Percentiles rank a stretch among this genome's conserved stretches.
Evolutionary conservation across 2,797 vertebrate species (phyloP).

Genomic region (Artibeus lituratus): DNA sequence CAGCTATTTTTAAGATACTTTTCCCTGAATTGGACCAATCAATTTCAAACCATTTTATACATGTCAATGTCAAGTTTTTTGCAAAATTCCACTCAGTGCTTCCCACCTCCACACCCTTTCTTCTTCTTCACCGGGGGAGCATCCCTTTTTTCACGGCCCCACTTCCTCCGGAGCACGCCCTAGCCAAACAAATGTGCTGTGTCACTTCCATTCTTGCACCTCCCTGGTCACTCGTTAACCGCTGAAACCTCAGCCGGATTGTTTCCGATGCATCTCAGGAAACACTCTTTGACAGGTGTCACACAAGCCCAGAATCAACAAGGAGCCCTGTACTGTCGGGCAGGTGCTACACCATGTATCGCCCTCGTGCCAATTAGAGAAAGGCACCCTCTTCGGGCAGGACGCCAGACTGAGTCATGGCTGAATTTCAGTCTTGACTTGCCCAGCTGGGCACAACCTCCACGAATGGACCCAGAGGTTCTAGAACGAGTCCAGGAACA

Average conservation of each 20-base stretch:
- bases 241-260: not conserved
- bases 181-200: not conserved
- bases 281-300: not conserved
- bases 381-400: not conserved
- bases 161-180: not conserved
- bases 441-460: not conserved
- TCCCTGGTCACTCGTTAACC: not conserved
- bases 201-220: not conserved
- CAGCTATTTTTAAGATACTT: not conserved
- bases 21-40: not conserved
- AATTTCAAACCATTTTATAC: not conserved
- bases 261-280: not conserved
- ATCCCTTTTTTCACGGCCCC: not conserved
- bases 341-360: not conserved
- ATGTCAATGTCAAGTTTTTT: not conserved
- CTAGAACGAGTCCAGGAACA: not conserved
- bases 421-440: not conserved
- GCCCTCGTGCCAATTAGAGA: not conserved
- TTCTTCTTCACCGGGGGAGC: not conserved
- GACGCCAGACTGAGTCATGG: not conserved
- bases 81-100: not conserved
- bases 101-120: not conserved
- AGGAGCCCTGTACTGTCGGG: not conserved
- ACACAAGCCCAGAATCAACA: not conserved
- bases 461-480: not conserved